phyloP scores from a whole-genome alignment of 2,888 invertebrate genomes.

The Corbicula japonica region DNA sequence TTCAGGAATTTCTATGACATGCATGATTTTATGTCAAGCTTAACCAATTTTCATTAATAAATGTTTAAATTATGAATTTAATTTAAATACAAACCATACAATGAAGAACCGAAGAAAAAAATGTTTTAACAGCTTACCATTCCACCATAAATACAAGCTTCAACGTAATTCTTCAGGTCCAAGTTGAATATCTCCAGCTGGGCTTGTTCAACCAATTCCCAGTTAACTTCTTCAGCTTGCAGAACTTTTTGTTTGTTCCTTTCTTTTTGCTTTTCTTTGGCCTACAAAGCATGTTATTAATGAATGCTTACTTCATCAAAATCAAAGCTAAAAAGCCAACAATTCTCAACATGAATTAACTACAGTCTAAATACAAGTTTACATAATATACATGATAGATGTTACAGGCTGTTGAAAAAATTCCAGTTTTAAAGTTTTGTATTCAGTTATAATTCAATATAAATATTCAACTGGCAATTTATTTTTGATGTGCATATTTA shows the following conservation, averaged over 20 bases:
- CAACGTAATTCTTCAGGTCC: constrained; percentile 72
- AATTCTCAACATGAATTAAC: too few relatives aligned
- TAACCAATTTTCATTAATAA: too few relatives aligned
- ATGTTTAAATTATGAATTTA: too few relatives aligned
- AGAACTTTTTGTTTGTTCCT: background rate
- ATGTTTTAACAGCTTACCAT: too few relatives aligned
- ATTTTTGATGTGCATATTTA: too few relatives aligned
- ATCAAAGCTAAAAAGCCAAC: background rate
- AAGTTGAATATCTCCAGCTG: constrained; percentile 56
- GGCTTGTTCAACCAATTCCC: constrained; percentile 6
- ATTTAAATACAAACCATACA: too few relatives aligned
- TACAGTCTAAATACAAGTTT: too few relatives aligned
- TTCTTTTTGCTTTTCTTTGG: background rate
- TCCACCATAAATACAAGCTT: constrained; percentile 76
- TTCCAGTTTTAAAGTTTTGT: background rate
- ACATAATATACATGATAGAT: too few relatives aligned
- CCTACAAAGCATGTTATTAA: background rate
- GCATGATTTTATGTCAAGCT: too few relatives aligned
- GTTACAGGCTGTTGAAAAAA: background rate
- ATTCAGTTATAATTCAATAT: background rate
- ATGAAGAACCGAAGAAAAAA: too few relatives aligned
- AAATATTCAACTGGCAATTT: too few relatives aligned
- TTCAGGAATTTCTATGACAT: background rate
- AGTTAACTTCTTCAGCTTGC: background rate
- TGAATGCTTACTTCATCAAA: background rate